Percentiles rank a stretch among this genome's conserved stretches.
phyloP scores from a whole-genome alignment of 2,797 vertebrate genomes.

The Ispidina lecontei region DNA sequence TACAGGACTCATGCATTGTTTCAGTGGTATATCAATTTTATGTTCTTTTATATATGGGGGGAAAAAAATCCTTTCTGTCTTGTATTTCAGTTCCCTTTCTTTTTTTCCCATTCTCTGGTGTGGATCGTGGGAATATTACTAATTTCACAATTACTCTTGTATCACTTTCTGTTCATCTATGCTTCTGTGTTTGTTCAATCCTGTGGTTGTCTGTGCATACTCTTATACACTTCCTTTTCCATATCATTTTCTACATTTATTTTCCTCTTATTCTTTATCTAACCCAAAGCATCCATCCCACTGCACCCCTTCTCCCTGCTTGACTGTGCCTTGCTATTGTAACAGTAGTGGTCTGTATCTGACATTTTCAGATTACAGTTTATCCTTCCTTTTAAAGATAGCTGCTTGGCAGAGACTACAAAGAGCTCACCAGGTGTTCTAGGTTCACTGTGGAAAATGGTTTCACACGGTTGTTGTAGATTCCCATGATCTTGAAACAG shows the following conservation, averaged over 20 bases:
- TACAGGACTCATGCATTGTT: not conserved
- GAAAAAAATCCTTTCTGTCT: not conserved
- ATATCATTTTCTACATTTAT: not conserved
- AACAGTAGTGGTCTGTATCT: slow-evolving; percentile 32
- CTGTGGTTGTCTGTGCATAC: not conserved
- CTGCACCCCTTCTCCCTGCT: slow-evolving; percentile 30
- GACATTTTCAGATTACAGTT: slow-evolving; percentile 49
- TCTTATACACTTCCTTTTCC: slow-evolving; percentile 25
- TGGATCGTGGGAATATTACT: not conserved
- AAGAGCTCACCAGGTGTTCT: slow-evolving; percentile 60
- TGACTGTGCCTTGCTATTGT: slow-evolving; percentile 47
- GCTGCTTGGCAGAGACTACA: slow-evolving; percentile 61
- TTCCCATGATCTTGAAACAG: slow-evolving; percentile 49
- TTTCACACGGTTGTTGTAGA: slow-evolving; percentile 52
- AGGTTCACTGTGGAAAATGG: slow-evolving; percentile 55
- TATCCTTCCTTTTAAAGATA: slow-evolving; percentile 55
- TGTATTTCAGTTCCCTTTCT: not conserved
- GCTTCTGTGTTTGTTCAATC: slow-evolving; percentile 32
- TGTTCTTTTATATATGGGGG: not conserved
- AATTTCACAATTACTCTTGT: not conserved
- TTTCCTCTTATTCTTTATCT: slow-evolving; percentile 44
- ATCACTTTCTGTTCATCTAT: slow-evolving; percentile 2
- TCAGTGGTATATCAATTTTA: not conserved
- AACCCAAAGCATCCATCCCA: not conserved
- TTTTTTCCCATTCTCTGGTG: not conserved